A percentile compares a stretch with the other conserved stretches of the same genome.
phyloP scores from a whole-genome alignment of 2,888 invertebrate genomes.

The Callosobruchus maculatus region DNA sequence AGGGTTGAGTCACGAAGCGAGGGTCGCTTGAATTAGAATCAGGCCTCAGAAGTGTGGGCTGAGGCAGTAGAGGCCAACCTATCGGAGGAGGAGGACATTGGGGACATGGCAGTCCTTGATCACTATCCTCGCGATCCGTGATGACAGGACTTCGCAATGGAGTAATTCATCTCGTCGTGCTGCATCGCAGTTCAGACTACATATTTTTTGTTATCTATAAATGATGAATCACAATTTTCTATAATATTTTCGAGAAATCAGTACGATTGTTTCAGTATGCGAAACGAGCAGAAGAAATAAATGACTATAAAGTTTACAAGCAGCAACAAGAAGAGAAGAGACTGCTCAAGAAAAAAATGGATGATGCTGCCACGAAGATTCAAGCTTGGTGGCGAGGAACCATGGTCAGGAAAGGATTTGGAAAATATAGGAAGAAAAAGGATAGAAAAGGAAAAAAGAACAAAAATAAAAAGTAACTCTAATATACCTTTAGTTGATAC shows the following conservation, averaged over 20 bases:
- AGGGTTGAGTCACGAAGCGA: too few relatives aligned
- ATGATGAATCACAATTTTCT: too few relatives aligned
- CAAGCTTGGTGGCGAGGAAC: slow-evolving; percentile 77
- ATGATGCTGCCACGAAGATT: slow-evolving; percentile 55
- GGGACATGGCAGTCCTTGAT: too few relatives aligned
- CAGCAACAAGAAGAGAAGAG: slow-evolving; percentile 41
- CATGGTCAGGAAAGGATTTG: slow-evolving; percentile 70
- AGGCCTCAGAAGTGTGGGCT: too few relatives aligned
- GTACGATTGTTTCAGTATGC: slow-evolving; percentile 37
- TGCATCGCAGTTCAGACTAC: too few relatives aligned
- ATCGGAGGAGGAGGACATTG: too few relatives aligned
- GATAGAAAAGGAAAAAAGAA: slow-evolving; percentile 41
- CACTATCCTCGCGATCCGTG: too few relatives aligned
- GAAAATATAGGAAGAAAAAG: slow-evolving; percentile 57
- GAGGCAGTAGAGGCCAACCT: too few relatives aligned
- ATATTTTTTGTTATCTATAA: too few relatives aligned
- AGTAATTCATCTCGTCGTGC: too few relatives aligned
- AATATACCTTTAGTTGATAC: background rate
- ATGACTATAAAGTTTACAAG: slow-evolving; percentile 48
- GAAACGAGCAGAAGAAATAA: slow-evolving; percentile 48
- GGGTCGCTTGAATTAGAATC: too few relatives aligned
- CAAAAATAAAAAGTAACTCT: slow-evolving; percentile 11
- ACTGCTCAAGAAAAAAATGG: slow-evolving; percentile 46
- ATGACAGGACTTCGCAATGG: too few relatives aligned
- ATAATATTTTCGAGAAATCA: background rate